phyloP scores from a whole-genome alignment of 2,797 vertebrate genomes.

The Mormyrops boulengeri region DNA sequence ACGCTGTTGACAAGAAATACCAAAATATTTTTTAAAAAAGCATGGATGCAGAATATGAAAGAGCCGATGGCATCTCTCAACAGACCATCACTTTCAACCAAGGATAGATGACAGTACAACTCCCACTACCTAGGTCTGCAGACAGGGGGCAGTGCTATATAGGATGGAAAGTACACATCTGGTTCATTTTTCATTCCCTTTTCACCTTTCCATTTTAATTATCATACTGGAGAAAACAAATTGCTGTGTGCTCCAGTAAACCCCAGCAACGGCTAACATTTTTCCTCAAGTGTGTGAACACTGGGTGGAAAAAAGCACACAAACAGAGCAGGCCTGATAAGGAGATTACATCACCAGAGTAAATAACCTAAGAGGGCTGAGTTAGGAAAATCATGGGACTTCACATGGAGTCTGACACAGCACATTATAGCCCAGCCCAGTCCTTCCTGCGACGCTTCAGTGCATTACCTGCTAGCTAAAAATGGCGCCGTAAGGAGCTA shows the following conservation, averaged over 20 bases:
- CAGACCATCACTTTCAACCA: not conserved
- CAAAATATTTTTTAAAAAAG: not conserved
- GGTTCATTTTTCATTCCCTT: not conserved
- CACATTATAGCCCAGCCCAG: not conserved
- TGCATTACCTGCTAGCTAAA: not conserved
- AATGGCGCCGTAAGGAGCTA: not conserved
- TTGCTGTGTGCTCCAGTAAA: not conserved
- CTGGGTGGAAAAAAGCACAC: not conserved
- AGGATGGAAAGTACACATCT: not conserved
- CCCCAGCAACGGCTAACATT: not conserved
- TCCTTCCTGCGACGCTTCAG: not conserved
- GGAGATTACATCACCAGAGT: not conserved
- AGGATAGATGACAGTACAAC: not conserved
- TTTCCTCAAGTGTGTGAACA: not conserved
- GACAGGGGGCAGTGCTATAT: not conserved
- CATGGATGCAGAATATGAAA: not conserved
- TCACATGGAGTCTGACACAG: not conserved
- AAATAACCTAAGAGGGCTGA: conserved; percentile 45
- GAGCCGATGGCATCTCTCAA: not conserved
- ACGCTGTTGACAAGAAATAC: conserved; percentile 5
- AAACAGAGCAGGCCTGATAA: not conserved
- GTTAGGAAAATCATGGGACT: not conserved
- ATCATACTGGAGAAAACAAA: not conserved
- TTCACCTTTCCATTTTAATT: not conserved
- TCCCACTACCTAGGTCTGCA: not conserved